Conservation (phyloP, 2,113 vertebrate species). For the Solea senegalensis region DNA sequence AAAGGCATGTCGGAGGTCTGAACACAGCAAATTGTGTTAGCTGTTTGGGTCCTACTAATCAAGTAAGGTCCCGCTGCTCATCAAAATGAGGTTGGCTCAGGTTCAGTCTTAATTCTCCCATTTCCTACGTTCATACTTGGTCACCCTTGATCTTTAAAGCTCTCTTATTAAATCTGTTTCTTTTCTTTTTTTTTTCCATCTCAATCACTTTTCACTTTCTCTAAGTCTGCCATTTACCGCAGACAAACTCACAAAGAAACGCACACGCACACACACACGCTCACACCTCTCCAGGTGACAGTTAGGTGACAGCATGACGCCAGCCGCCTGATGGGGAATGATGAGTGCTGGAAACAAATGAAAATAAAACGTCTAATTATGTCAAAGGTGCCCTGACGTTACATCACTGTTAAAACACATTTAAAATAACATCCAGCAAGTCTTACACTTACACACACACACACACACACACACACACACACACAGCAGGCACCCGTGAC, state of each 20-base stretch:
- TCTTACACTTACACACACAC: slow-evolving; percentile 20
- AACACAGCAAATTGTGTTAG: slow-evolving; percentile 58
- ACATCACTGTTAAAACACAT: slow-evolving; percentile 80
- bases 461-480: slow-evolving; percentile 41
- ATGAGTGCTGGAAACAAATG: slow-evolving; percentile 78
- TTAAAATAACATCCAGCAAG: slow-evolving; percentile 78
- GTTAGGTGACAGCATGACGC: slow-evolving; percentile 64
- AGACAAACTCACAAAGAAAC: slow-evolving; percentile 34
- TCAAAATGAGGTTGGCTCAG: slow-evolving; percentile 54
- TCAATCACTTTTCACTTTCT: slow-evolving; percentile 50
- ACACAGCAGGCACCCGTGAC: slow-evolving; percentile 70
- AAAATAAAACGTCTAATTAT: slow-evolving; percentile 82
- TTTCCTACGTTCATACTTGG: slow-evolving; percentile 44
- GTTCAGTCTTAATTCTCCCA: slow-evolving; percentile 48
- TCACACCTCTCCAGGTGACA: slow-evolving; percentile 64
- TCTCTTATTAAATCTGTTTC: slow-evolving; percentile 37
- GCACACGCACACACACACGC: not conserved
- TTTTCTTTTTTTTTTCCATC: slow-evolving; percentile 9
- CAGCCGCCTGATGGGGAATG: slow-evolving; percentile 70
- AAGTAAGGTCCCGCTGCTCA: slow-evolving; percentile 54
- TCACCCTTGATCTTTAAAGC: slow-evolving; percentile 48
- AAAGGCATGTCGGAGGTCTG: slow-evolving; percentile 62
- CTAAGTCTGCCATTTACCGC: slow-evolving; percentile 27
- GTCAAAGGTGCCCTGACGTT: slow-evolving; percentile 72
- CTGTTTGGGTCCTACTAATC: slow-evolving; percentile 65